A percentile compares a stretch with the other conserved stretches of the same genome.
These are phyloP conservation scores for Hydroisotoma schaefferi DNA, from an alignment of 2,888 invertebrate species.

Conservation along the genomic window DNA sequence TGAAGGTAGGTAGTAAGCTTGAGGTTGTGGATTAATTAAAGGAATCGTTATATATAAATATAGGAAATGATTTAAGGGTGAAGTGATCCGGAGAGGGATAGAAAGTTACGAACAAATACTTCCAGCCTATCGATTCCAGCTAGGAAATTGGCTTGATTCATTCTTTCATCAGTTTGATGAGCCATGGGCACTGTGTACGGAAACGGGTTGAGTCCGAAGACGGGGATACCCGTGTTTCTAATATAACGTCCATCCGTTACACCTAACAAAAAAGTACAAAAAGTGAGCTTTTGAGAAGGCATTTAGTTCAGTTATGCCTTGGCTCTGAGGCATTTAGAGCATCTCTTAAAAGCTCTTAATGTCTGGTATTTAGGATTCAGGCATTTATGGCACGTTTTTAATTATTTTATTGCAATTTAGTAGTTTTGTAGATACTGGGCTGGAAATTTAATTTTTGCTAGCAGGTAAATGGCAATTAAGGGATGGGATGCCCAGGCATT, in stretches of 20 bases:
- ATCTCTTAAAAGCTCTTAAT: constrained; percentile 57
- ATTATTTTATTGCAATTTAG: too few relatives aligned
- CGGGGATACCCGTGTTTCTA: constrained; percentile 55
- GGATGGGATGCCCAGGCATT: too few relatives aligned
- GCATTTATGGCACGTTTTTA: too few relatives aligned
- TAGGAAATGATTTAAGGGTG: too few relatives aligned
- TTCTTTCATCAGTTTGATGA: constrained; percentile 29
- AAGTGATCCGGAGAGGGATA: background rate
- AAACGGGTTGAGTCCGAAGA: constrained; percentile 30
- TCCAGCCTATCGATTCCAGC: constrained; percentile 19
- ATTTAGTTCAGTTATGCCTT: constrained; percentile 69
- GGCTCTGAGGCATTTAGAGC: constrained; percentile 29
- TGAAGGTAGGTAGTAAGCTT: too few relatives aligned
- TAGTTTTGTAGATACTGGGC: background rate
- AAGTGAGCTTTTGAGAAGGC: too few relatives aligned
- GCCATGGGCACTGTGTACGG: constrained; percentile 8
- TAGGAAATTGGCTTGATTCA: constrained; percentile 28
- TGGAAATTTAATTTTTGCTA: too few relatives aligned
- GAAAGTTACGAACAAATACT: constrained; percentile 15
- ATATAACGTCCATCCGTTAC: constrained; percentile 86
- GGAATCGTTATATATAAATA: too few relatives aligned
- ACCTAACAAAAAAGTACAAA: too few relatives aligned
- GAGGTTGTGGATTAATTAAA: too few relatives aligned
- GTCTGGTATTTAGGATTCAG: too few relatives aligned
- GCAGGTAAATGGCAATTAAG: too few relatives aligned